phyloP scores from a whole-genome alignment of 1,140 invertebrate species.

The Plodia interpunctella region DNA sequence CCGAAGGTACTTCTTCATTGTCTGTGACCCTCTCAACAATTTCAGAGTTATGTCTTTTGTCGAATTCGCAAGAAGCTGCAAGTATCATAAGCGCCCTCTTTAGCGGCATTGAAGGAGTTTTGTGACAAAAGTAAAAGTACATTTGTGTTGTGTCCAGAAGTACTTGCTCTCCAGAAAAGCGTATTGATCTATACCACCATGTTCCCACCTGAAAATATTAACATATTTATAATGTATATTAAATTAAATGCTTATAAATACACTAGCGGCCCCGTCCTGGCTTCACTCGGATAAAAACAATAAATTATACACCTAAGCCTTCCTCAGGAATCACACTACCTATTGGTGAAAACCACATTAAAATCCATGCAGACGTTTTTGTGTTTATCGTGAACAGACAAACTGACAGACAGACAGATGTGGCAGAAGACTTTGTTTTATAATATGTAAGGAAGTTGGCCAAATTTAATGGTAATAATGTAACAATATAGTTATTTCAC shows the following conservation, averaged over 20 bases:
- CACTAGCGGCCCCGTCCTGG: no score
- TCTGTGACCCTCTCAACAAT: conserved; percentile 95
- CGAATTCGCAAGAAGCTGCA: conserved; percentile 97
- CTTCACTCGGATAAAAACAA: no score
- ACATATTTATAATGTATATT: conserved; percentile 5
- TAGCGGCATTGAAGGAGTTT: conserved; percentile 95
- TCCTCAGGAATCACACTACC: no score
- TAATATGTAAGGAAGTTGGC: no score
- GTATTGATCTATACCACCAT: conserved; percentile 99
- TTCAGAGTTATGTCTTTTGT: conserved; percentile 95
- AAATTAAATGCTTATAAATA: background rate
- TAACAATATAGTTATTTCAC: no score
- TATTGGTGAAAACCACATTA: no score
- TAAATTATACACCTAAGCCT: no score
- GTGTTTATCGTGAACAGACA: no score
- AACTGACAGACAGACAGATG: no score
- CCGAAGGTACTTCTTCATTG: conserved; percentile 95
- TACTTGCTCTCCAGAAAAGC: conserved; percentile 97
- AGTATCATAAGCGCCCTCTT: conserved; percentile 98
- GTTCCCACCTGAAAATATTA: conserved; percentile 85
- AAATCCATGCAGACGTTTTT: no score
- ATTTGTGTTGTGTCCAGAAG: conserved; percentile 96
- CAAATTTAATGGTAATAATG: no score
- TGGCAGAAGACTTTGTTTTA: no score
- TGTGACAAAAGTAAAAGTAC: conserved; percentile 97